These are phyloP conservation scores for Caradrina kadenii DNA, from an alignment of 2,888 invertebrate genomes.

Conservation along the genomic window DNA sequence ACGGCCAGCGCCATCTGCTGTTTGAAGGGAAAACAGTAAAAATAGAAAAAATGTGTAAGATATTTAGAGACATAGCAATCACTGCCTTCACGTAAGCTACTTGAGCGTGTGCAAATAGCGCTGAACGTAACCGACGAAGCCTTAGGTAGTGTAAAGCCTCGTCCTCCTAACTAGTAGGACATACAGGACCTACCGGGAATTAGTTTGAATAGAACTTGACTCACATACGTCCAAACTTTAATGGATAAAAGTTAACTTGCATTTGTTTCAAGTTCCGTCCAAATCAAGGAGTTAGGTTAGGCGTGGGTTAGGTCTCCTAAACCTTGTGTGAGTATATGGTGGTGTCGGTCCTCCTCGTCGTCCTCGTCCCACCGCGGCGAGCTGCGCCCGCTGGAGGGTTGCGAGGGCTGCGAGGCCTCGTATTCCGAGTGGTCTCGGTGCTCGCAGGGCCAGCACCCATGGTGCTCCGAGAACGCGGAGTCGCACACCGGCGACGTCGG, in stretches of 20 bases:
- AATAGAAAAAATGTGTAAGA: constrained; percentile 24
- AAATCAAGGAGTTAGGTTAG: constrained; percentile 64
- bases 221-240: constrained; percentile 61
- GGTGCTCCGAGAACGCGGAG: constrained; percentile 88
- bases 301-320: constrained; percentile 74
- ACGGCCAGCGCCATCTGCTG: constrained; percentile 89
- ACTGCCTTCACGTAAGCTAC: constrained; percentile 79
- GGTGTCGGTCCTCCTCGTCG: constrained; percentile 83
- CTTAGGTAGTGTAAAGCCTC: constrained; percentile 57
- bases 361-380: constrained; percentile 88
- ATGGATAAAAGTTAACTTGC: constrained; percentile 40
- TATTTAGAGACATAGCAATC: constrained; percentile 75
- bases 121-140: constrained; percentile 75
- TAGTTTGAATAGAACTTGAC: constrained; percentile 81
- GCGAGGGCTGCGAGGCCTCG: constrained; percentile 82
- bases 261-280: constrained; percentile 64
- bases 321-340: constrained; percentile 87
- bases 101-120: constrained; percentile 76
- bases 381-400: constrained; percentile 85
- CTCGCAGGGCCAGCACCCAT: constrained; percentile 88
- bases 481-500: constrained; percentile 88
- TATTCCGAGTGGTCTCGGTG: constrained; percentile 83
- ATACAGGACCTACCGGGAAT: constrained; percentile 69
- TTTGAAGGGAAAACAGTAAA: constrained; percentile 45
- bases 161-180: constrained; percentile 67